Base-by-base conservation (phyloP, 2,888 invertebrate genomes). In the Melipona bicolor region DNA sequence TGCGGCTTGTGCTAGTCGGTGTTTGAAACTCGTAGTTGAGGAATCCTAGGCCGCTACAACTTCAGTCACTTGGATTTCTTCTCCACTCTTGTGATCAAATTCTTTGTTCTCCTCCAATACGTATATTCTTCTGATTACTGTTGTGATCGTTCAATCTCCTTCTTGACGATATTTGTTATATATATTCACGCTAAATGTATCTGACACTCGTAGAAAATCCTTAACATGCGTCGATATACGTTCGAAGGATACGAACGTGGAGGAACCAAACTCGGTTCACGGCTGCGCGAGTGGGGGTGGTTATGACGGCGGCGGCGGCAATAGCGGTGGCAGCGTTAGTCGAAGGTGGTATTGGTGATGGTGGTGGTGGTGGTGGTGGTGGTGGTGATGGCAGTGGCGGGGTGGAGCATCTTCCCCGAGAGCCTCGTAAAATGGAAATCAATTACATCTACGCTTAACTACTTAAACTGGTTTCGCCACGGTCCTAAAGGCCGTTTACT, bases 381-480 rank as follows among this genome's bases (percentile, higher is more conserved):
- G 69, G 62, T 21, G 81, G 77, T n/a, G 89, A 71, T 49, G 81
- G 82, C 72, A 81, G 80, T 62, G 84, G 89, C 89, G 90, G 90
- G 89, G 91, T 89, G 88, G 90, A 90, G 92, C 83, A 84, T 89
- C 90, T 87, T 90, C 88, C 89, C 81, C 83, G 90, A 86, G 90
- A 87, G 91, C 91, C 93, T 94, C 94, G 93, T 94, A 94, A 94
- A 94, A 94, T 94, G 94, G 94, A 94, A 94, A 94, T 94, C 94
- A 94, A 94, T 94, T 94, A 94, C 94, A 94, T 94, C 93, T 93
- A 92, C 94, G 92, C 94, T 94, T 94, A 94, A 94, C 93, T 94
- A 94, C 94, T 94, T 94, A 94, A 94, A 94, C 94, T 94, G 94
- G 94, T 94, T 94, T 94, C 94, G 94, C 94, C 92, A 94, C 93